phyloP scores from a whole-genome alignment of 2,888 invertebrate genomes.

The Eristalinus sepulchralis region DNA sequence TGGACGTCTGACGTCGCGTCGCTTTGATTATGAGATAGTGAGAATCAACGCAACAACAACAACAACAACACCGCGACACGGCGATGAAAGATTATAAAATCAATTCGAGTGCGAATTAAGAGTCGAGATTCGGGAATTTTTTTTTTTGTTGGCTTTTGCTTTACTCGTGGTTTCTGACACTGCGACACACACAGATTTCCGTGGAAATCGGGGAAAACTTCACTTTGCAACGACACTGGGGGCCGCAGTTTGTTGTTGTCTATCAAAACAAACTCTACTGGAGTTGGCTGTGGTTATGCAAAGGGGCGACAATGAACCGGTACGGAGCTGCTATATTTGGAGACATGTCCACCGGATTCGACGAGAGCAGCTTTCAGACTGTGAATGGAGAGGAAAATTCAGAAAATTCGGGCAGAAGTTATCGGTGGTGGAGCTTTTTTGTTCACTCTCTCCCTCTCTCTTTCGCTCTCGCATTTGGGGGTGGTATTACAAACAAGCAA shows the following conservation, averaged over 20 bases:
- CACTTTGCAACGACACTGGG: neutral
- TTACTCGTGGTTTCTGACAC: neutral
- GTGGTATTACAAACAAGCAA: neutral
- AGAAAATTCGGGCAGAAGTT: slow-evolving; percentile 32
- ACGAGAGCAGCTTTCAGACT: slow-evolving; percentile 68
- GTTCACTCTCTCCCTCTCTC: neutral
- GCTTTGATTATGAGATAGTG: slow-evolving; percentile 36
- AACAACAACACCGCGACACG: neutral
- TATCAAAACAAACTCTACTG: slow-evolving; percentile 20
- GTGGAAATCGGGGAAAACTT: neutral
- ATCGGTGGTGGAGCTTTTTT: slow-evolving; percentile 24
- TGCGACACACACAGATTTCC: neutral
- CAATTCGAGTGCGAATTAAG: slow-evolving; percentile 25
- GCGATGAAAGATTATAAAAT: slow-evolving; percentile 29
- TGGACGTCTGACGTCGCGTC: slow-evolving; percentile 52
- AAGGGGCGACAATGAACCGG: slow-evolving; percentile 55
- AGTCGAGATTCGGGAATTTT: slow-evolving; percentile 7
- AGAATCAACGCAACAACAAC: slow-evolving; percentile 30
- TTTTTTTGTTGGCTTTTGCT: neutral
- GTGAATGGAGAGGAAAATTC: slow-evolving; percentile 39
- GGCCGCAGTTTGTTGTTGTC: slow-evolving; percentile 12
- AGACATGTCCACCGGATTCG: slow-evolving; percentile 64
- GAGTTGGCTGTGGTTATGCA: slow-evolving; percentile 54
- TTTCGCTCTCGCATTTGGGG: neutral
- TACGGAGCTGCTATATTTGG: slow-evolving; percentile 56